These are phyloP conservation scores for silkworm (Bombyx mori) DNA, from an alignment of 1,140 invertebrate genomes.

Conservation along the genomic window ASM3026992v2 NC_085110.1:11036501-11037000, in stretches of 20 bases:
- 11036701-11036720: slow-evolving; percentile 86
- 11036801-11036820: slow-evolving; percentile 82
- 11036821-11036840: slow-evolving; percentile 94
- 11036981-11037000: too few species aligned
- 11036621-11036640: slow-evolving; percentile 86
- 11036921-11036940: slow-evolving; percentile 84
- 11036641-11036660: slow-evolving; percentile 94
- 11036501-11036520: too few species aligned
- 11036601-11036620: too few species aligned
- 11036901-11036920: slow-evolving; percentile 80
- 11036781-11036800: slow-evolving; percentile 88
- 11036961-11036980: slow-evolving; percentile 1
- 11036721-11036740: slow-evolving; percentile 84
- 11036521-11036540: too few species aligned
- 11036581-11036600: too few species aligned
- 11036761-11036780: slow-evolving; percentile 72
- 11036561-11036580: too few species aligned
- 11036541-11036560: too few species aligned
- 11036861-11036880: slow-evolving; percentile 93
- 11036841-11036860: slow-evolving; percentile 93
- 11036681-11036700: slow-evolving; percentile 87
- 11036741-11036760: slow-evolving; percentile 77
- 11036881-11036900: slow-evolving; percentile 94
- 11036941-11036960: not conserved
- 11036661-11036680: slow-evolving; percentile 93